A percentile compares a stretch with the other conserved stretches of the same genome.
Conservation (phyloP, 1,140 invertebrate species). For the Drosophila mayri region DNA sequence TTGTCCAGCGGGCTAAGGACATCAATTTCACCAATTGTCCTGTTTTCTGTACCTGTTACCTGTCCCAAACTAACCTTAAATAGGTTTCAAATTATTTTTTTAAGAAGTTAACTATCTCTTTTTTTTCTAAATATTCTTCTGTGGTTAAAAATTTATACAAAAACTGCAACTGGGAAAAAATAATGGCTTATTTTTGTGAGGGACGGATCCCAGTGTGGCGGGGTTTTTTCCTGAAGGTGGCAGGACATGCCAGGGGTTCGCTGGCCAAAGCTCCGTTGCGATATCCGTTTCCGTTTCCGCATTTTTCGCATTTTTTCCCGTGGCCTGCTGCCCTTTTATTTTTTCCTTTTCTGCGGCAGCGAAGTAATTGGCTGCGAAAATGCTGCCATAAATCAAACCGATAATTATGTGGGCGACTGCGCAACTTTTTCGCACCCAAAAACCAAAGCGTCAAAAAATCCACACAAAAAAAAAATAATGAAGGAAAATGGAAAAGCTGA, state of each 20-base stretch:
- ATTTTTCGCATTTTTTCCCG: constrained; percentile 8
- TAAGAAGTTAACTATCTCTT: no score
- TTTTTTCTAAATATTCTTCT: no score
- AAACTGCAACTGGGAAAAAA: constrained; percentile 3
- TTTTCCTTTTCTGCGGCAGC: constrained; percentile 37
- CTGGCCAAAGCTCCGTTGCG: constrained; percentile 30
- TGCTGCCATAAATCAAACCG: constrained; percentile 80
- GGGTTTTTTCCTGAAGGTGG: neutral
- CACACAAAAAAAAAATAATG: neutral
- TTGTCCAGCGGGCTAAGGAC: constrained; percentile 7
- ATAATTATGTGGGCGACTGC: constrained; percentile 81
- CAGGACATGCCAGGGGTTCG: neutral
- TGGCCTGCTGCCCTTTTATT: constrained; percentile 1
- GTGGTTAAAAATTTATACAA: neutral
- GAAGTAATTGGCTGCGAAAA: constrained; percentile 81
- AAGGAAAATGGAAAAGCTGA: neutral
- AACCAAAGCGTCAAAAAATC: constrained; percentile 22
- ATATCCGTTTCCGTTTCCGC: constrained; percentile 63
- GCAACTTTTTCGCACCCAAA: constrained; percentile 51
- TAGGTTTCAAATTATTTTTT: neutral
- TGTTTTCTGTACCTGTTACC: no score
- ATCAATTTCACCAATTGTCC: constrained; percentile 6
- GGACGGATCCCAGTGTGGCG: neutral
- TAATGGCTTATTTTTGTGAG: neutral
- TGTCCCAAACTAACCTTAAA: neutral